Evolutionary conservation across 2,797 vertebrate species (phyloP).

Genomic region (Cynopterus sphinx): DNA sequence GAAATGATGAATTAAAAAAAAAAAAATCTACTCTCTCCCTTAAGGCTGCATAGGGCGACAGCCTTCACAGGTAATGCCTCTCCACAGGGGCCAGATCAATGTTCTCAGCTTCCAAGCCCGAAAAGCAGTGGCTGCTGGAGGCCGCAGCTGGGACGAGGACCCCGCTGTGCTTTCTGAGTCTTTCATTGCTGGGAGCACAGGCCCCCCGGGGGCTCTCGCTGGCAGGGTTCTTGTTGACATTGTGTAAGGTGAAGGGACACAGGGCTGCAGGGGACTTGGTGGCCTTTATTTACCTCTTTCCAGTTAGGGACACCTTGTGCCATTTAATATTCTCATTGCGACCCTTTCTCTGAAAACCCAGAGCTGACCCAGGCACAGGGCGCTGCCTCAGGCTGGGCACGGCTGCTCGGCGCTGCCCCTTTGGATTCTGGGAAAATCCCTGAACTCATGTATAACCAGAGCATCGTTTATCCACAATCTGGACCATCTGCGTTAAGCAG

Average conservation of each 20-base stretch:
- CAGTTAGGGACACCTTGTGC: background rate
- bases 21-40: background rate
- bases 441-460: background rate
- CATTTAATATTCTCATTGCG: background rate
- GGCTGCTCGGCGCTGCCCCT: background rate
- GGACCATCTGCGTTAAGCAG: background rate
- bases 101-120: conserved; percentile 8
- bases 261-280: too few relatives aligned
- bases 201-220: background rate
- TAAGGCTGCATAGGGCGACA: background rate
- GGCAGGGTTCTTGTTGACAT: background rate
- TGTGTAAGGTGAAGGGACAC: too few relatives aligned
- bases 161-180: conserved; percentile 11
- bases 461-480: background rate
- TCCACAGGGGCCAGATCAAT: conserved; percentile 4
- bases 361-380: background rate
- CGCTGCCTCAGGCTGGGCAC: background rate
- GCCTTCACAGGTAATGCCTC: conserved; percentile 2
- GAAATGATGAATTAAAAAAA: background rate
- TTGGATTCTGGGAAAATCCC: background rate
- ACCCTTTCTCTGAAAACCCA: background rate
- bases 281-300: background rate
- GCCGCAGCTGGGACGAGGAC: background rate
- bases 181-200: background rate
- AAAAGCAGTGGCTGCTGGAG: conserved; percentile 5